phyloP scores from a whole-genome alignment of 2,113 vertebrate species.

The Lipophrys pholis region DNA sequence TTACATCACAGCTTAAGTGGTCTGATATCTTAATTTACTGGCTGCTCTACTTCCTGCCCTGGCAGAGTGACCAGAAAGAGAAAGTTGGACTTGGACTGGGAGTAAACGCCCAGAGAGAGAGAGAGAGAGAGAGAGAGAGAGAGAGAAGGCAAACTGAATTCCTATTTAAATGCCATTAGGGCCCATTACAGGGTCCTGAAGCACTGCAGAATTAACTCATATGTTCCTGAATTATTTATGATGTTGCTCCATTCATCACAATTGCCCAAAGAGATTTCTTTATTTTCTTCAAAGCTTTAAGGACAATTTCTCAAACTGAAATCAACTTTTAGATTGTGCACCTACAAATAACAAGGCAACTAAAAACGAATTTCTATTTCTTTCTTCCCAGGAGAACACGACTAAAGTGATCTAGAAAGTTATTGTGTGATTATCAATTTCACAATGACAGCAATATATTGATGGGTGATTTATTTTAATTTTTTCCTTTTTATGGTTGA shows the following conservation, averaged over 20 bases:
- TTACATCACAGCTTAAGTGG: slow-evolving; percentile 27
- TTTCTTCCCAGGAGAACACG: too few species aligned
- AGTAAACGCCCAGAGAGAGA: slow-evolving; percentile 34
- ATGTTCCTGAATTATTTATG: slow-evolving; percentile 50
- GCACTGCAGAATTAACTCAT: slow-evolving; percentile 30
- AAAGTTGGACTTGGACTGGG: slow-evolving; percentile 25
- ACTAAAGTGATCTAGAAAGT: too few species aligned
- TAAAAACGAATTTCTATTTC: too few species aligned
- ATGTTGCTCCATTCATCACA: slow-evolving; percentile 1
- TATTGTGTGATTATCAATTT: too few species aligned
- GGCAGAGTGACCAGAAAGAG: slow-evolving; percentile 21
- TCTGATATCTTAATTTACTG: slow-evolving; percentile 48
- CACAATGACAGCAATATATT: too few species aligned
- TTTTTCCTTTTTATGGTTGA: too few species aligned
- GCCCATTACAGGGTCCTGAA: slow-evolving; percentile 11
- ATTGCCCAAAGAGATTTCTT: slow-evolving; percentile 2
- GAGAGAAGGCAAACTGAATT: slow-evolving; percentile 36
- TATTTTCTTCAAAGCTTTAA: not conserved
- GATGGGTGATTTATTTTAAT: too few species aligned
- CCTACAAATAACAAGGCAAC: too few species aligned
- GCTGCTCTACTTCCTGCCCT: slow-evolving; percentile 33
- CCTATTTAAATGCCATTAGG: slow-evolving; percentile 36
- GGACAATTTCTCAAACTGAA: slow-evolving; percentile 19
- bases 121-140: not conserved
- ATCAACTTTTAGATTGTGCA: too few species aligned